Evolutionary conservation across 2,113 vertebrate genomes (phyloP), one percentile per base, ranked within the genome.

Genomic region (Heterotis niloticus): DNA sequence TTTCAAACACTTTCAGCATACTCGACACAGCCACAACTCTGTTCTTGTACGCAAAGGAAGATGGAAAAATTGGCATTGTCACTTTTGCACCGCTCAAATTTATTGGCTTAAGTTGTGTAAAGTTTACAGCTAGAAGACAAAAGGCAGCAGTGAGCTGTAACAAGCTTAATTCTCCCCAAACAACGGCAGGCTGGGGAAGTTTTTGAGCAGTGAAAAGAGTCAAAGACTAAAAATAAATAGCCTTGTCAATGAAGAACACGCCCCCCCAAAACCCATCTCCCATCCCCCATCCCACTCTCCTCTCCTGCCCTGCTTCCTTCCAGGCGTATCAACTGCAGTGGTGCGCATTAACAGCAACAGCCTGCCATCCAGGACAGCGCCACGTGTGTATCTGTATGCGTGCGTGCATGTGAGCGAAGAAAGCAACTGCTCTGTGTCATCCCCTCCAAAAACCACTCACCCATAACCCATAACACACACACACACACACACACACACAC

Each of bases 1-100:
- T 76, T 64, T 65, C 60, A 34, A 13, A 13, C 57, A 24, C 75
- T 76, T 28, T 62, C 62, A 76, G 64, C 9, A 51, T 52, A 64
- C 29, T 1, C 9, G 29, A 59, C 28, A 65, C 65, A 65, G 64
- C 60, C 64, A 76, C 52, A 76, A 64, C 65, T 76, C 75, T 76
- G 75, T 76, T 64, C 74, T 26, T 62, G 64, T 65, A 76, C 24
- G 34, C 13, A 65, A 29, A 29, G 4, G n/a, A 23, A 18, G 23
- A 17, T 17, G 13, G 18, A 62, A 75, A 64, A 60, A 60, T 26
- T 75, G 17, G 28, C 74, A 20, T 54, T 74, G 7, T 28, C 34
- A 17, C 75, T n/a, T n/a, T n/a, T 76, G 29, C 34, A 10, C 34
- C 56, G 62, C 62, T 51, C 75, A 76, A 65, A 57, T 65, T 76